Base-by-base conservation (phyloP, 1,140 invertebrate species). In the Palaemon carinicauda region DNA sequence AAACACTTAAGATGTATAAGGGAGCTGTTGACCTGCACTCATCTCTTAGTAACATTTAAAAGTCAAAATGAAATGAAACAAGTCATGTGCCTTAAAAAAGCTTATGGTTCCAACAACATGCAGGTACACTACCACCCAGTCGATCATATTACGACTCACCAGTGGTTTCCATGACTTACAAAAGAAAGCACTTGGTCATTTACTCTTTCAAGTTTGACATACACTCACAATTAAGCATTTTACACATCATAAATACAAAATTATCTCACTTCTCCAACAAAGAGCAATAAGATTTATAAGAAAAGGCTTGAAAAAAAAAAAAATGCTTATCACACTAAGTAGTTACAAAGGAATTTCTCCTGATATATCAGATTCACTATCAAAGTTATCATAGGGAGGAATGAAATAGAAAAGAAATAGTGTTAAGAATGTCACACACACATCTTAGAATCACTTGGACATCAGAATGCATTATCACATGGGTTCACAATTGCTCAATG, bases 151-250 rank as follows among this genome's bases (percentile, higher is more conserved):
- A 82, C 71, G 41, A 69, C 27, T 71, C 80, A 29, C 80, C 80
- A 69, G 60, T 69, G 60, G 60, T 51, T 53, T 24, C 24, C 75
- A 78, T 53, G 27, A 51, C 51, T 78, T 74, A 73, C 80, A 41
- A 82, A 53, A 82, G 80, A 82, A 82, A 82, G 80, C 80, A 82
- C 80, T 53, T 73, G 65, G 80, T 82, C 80, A 82, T 51, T 74
- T 82, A 51, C 65, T 82, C 80, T 51, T 73, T 41, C 33, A 33
- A 82, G 60, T 27, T 73, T 41, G 17, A 82, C 56, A 82, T 82
- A 56, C 53, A 51, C 60, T 71, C 27, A 82, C 29, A 56, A 52
- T 71, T 53, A 31, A 24, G 73, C 29, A 82, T 75, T 27, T 75
- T n/a, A 60, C 54, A 69, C 19, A 21, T 41, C 50, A 54, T 29